phyloP scores from a whole-genome alignment of 2,797 vertebrate species.

The Oceanodroma leucorhoa region DNA sequence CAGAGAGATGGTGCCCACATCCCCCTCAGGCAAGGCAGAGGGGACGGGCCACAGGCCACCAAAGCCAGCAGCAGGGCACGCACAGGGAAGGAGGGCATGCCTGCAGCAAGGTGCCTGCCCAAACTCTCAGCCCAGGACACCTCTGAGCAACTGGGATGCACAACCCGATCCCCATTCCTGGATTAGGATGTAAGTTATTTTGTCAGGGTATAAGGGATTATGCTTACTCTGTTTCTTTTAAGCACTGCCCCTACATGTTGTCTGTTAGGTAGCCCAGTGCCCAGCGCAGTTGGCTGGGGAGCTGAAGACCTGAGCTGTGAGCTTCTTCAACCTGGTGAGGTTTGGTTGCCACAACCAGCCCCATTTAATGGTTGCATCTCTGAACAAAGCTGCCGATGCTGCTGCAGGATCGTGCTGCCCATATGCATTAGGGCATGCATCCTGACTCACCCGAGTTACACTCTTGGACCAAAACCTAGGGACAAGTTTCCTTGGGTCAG shows the following conservation, averaged over 20 bases:
- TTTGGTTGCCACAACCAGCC: neutral
- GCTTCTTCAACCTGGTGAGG: neutral
- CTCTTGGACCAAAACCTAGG: neutral
- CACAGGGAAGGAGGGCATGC: neutral
- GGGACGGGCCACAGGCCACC: neutral
- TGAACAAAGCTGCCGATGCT: neutral
- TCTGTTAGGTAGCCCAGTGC: neutral
- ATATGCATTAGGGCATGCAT: neutral
- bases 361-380: neutral
- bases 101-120: neutral
- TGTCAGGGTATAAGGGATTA: neutral
- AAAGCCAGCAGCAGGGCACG: neutral
- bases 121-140: neutral
- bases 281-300: neutral
- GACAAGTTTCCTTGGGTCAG: neutral
- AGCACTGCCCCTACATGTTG: neutral
- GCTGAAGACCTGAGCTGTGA: neutral
- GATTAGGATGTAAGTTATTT: neutral
- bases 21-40: neutral
- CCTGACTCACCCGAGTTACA: accelerated
- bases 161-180: neutral
- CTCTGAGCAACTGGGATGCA: neutral
- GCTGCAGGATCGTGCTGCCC: neutral
- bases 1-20: neutral
- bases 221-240: neutral